Evolutionary conservation across 1,140 invertebrate genomes (phyloP), one percentile per base, ranked within the genome.

Genomic region (Drosophila mauritiana): DNA sequence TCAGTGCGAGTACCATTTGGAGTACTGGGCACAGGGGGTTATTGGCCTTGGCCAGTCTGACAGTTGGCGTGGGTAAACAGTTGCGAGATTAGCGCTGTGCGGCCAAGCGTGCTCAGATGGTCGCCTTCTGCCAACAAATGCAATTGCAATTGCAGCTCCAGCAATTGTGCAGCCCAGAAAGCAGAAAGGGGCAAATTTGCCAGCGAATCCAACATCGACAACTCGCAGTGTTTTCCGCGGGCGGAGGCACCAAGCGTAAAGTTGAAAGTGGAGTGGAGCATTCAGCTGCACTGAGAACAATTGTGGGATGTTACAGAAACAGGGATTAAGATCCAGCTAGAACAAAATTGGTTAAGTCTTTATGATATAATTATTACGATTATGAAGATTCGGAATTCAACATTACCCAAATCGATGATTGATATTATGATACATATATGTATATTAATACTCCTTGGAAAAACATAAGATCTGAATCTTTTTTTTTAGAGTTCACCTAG

Each of bases 101-200:
- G 82, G 54, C 81, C 81, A 85, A 86, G 63, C 81, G 78, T 85
- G 73, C 52, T 82, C 81, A 86, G 78, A 65, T 77, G 63, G 77
- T 55, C 61, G 69, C 46, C 59, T 39, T 31, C 40, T 56, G 40
- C 31, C 48, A 54, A 42, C 51, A 70, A 63, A 15, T 40, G 46
- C 64, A 76, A 59, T 49, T 40, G 46, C 64, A 76, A 59, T 49
- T 69, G 70, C 78, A 69, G 31, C 53, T 77, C 63, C 37, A 13
- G 37, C 42, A 40, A 31, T 31, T 17, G 15, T 36, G 1, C 31
- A 43, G 22, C 20, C n/a, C 39, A 57, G 59, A 15, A 52, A 31
- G 15, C 42, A 45, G 42, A 20, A 20, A 20, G 42, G 11, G 76
- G 56, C 61, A 57, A 73, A 72, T 85, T 68, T 7, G 78, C 76